A percentile compares a stretch with the other conserved stretches of the same genome.
Conservation (phyloP, 2,888 invertebrate genomes). For the Heteromyza rotundicornis region DNA sequence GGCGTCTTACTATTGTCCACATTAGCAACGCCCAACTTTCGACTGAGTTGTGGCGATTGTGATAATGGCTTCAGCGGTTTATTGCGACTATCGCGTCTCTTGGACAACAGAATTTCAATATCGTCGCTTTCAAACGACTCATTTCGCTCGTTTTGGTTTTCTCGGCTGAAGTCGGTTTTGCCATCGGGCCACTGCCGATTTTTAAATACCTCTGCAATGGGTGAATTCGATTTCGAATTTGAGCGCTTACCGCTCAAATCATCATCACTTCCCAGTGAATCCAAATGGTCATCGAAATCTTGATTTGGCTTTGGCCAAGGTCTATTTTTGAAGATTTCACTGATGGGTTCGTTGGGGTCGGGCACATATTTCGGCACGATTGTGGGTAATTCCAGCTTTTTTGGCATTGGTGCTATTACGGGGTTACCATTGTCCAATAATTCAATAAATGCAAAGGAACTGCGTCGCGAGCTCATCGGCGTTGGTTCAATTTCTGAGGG, state of each 20-base stretch:
- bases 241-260: conserved; percentile 2
- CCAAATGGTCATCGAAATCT: conserved; percentile 7
- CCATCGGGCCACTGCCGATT: conserved; percentile 56
- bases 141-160: conserved; percentile 14
- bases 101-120: conserved; percentile 24
- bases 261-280: conserved; percentile 18
- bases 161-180: conserved; percentile 41
- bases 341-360: conserved; percentile 38
- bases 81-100: conserved; percentile 13
- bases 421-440: conserved; percentile 48
- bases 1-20: conserved; percentile 30
- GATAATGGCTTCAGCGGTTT: conserved; percentile 41
- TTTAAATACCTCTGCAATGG: conserved; percentile 40
- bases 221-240: conserved; percentile 41
- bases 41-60: conserved; percentile 39
- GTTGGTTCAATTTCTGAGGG: conserved; percentile 32
- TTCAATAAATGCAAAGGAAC: conserved; percentile 57
- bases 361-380: conserved; percentile 41
- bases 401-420: conserved; percentile 52
- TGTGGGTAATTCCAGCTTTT: conserved; percentile 46
- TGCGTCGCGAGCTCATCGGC: conserved; percentile 47
- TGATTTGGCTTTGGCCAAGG: conserved; percentile 48
- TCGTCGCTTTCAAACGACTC: background rate
- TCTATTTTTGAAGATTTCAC: conserved; percentile 48
- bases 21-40: conserved; percentile 15